Evolutionary conservation across 2,113 vertebrate genomes (phyloP).

Genomic region (Gallinago paraguaiae): DNA sequence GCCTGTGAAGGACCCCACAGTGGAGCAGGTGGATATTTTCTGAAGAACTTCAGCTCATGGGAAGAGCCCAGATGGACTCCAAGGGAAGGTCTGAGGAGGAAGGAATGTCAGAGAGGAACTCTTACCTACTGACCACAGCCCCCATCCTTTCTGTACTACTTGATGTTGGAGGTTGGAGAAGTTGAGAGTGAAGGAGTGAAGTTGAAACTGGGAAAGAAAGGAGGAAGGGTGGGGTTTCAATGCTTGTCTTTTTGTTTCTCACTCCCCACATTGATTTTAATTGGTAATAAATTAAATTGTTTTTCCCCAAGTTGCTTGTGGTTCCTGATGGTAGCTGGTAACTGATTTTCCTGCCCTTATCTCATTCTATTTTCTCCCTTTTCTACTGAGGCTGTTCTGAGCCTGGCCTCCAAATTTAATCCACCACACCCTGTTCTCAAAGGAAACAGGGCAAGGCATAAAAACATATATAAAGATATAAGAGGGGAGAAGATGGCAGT

Average conservation of each 20-base stretch:
- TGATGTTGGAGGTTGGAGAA: fast-evolving
- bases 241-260: not conserved
- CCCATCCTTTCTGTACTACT: fast-evolving
- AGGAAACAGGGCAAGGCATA: not conserved
- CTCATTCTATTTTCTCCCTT: not conserved
- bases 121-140: not conserved
- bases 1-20: not conserved
- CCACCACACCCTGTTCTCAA: not conserved
- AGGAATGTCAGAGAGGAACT: not conserved
- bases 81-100: not conserved
- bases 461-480: not conserved
- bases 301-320: not conserved
- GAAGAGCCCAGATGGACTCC: not conserved
- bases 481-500: not conserved
- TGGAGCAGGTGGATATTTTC: not conserved
- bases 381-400: not conserved
- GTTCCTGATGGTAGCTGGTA: not conserved
- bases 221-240: not conserved
- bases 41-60: not conserved
- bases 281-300: not conserved
- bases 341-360: not conserved
- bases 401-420: not conserved
- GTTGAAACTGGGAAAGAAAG: not conserved
- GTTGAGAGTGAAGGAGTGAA: not conserved
- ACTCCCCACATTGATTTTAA: not conserved